phyloP scores from a whole-genome alignment of 2,113 vertebrate species.

The rat (Rattus norvegicus) region GRCr8 NC_086029.1:96177001-96177500 shows the following conservation, averaged over 20 bases:
- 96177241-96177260: not conserved
- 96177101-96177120: not conserved
- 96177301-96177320: not conserved
- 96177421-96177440: not conserved
- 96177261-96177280: not conserved
- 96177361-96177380: not conserved
- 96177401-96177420: not conserved
- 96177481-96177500: not conserved
- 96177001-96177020: not conserved
- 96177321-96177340: not conserved
- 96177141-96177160: not conserved
- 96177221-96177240: not conserved
- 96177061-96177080: no score
- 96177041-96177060: not conserved
- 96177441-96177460: slow-evolving; percentile 3
- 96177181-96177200: not conserved
- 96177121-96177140: not conserved
- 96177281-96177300: not conserved
- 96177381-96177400: not conserved
- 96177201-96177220: not conserved
- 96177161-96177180: not conserved
- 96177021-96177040: not conserved
- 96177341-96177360: not conserved
- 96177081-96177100: not conserved
- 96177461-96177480: not conserved